These are phyloP conservation scores for Ormyrus nitidulus DNA, from an alignment of 2,888 invertebrate genomes.

Conservation along the genomic window DNA sequence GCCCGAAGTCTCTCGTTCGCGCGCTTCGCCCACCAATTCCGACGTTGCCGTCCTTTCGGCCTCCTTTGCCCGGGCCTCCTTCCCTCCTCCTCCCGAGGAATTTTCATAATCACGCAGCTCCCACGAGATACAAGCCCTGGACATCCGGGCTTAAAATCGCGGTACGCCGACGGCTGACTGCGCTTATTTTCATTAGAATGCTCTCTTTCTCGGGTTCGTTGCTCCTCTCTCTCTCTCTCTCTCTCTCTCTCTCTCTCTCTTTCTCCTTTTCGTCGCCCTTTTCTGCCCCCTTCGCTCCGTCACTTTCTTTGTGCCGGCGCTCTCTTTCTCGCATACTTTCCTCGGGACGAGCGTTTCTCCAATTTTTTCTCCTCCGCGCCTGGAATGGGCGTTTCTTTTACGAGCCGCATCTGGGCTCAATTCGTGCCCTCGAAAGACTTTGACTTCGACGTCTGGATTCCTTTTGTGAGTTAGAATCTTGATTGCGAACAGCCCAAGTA, in stretches of 20 bases:
- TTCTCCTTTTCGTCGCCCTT: neutral
- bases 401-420: conserved; percentile 10
- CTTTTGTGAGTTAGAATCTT: conserved; percentile 9
- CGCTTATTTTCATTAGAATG: conserved; percentile 29
- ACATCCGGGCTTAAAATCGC: neutral
- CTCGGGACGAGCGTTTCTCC: conserved; percentile 3
- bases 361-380: conserved; percentile 2
- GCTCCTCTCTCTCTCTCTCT: neutral
- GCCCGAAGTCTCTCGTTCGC: conserved; percentile 9
- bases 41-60: neutral
- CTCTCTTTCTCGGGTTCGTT: conserved; percentile 4
- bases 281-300: neutral
- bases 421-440: conserved; percentile 9
- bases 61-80: neutral
- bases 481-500: conserved; percentile 9
- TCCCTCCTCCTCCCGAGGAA: neutral
- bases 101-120: conserved; percentile 38
- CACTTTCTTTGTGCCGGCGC: neutral
- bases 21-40: neutral
- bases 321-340: neutral
- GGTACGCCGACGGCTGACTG: neutral
- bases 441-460: conserved; percentile 17
- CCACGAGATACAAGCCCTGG: neutral
- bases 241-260: neutral
- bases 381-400: conserved; percentile 32